Base-by-base conservation (phyloP, 2,113 vertebrate genomes). In the Dendropsophus ebraccatus region DNA sequence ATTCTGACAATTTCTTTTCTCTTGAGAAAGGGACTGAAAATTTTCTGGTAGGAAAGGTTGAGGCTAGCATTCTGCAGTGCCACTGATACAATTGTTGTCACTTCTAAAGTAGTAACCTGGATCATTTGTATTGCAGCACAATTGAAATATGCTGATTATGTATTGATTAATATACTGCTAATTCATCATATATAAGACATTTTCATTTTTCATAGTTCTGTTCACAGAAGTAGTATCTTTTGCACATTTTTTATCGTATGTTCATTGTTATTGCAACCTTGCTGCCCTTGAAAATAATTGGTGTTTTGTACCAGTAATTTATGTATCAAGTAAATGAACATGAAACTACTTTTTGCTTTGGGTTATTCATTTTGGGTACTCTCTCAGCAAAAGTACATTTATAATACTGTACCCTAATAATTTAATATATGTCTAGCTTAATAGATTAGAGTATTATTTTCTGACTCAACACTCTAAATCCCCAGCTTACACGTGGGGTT, bases 61-160 rank as follows among this genome's bases (percentile, higher is more conserved):
- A 77, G 49, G 10, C 32, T 25, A 52, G 8, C 16, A 32, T 28
- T 32, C 74, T 30, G 49, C 25, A 17, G 14, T 35, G 19, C 45
- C 28, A 77, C 47, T 77, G 74, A 77, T 77, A 77, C 9, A 28
- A 76, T 76, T 76, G 72, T 74, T 74, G 69, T 72, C 35, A 41
- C 14, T 16, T 75, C 1, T 50, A 50, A 4, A 13, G 28, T 76
- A 76, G 14, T 28, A 50, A 28, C 25, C 49, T 54, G 21, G 50
- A 19, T 50, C 25, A 52, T 77, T 52, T 54, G 49, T 54, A 77
- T 50, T 77, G 12, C 47, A 54, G 49, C 6, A 54, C 25, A 50
- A 52, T 77, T 54, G 47, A 77, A 77, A 77, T 28, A 30, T 76
- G 73, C 49, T 76, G 45, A 50, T 19, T 77, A 52, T 54, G 28